Evolutionary conservation across 2,888 invertebrate genomes (phyloP).

Genomic region (Synergus japonicus): DNA sequence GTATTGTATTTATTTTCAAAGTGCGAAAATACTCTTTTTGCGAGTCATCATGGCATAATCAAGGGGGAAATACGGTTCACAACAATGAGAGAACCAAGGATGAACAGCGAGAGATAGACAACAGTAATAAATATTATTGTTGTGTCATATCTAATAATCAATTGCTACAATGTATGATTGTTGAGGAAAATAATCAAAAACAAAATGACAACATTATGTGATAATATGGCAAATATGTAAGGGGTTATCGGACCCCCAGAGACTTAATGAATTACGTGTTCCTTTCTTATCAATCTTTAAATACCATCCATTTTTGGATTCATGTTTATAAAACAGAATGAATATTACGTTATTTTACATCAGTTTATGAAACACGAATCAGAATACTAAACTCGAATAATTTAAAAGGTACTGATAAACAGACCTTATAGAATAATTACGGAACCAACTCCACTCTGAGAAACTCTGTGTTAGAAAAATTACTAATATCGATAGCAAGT

Average conservation of each 20-base stretch:
- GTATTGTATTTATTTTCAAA: background rate
- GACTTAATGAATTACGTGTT: background rate
- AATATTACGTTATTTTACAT: background rate
- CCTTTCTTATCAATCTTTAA: background rate
- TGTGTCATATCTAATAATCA: background rate
- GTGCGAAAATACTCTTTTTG: background rate
- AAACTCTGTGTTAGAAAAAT: too few relatives aligned
- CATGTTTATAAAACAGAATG: background rate
- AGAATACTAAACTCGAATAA: too few relatives aligned
- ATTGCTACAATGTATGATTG: background rate
- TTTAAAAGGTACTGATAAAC: too few relatives aligned
- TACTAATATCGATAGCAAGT: too few relatives aligned
- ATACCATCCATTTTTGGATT: background rate
- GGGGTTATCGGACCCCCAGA: background rate
- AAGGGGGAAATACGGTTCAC: background rate
- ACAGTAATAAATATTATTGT: background rate
- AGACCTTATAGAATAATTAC: too few relatives aligned
- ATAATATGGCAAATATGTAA: background rate
- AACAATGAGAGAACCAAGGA: constrained; percentile 13
- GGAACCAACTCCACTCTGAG: too few relatives aligned
- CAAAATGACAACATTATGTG: background rate
- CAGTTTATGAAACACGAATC: too few relatives aligned
- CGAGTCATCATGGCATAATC: background rate
- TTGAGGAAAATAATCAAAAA: background rate
- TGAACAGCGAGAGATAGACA: background rate